phyloP scores from a whole-genome alignment of 1,140 invertebrate species.

The Drosophila sturtevanti region DNA sequence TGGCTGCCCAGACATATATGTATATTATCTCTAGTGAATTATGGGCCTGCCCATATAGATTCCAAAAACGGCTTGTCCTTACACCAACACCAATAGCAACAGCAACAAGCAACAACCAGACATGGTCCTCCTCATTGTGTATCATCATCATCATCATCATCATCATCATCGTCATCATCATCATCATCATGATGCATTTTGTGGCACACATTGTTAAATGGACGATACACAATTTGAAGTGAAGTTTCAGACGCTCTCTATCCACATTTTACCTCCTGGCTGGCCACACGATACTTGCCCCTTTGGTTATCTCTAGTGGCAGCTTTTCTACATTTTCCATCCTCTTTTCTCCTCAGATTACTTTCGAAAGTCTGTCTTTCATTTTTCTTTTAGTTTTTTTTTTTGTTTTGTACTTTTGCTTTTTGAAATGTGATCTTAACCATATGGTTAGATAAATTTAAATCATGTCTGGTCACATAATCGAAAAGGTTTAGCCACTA shows the following conservation, averaged over 20 bases:
- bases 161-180: slow-evolving; percentile 6
- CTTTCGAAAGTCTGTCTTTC: slow-evolving; percentile 12
- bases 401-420: slow-evolving; percentile 10
- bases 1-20: slow-evolving; percentile 54
- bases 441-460: slow-evolving; percentile 26
- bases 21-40: slow-evolving; percentile 80
- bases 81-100: slow-evolving; percentile 35
- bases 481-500: slow-evolving; percentile 61
- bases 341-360: slow-evolving; percentile 23
- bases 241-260: slow-evolving; percentile 57
- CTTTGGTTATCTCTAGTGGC: slow-evolving; percentile 5
- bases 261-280: not conserved
- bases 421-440: slow-evolving; percentile 49
- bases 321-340: slow-evolving; percentile 18
- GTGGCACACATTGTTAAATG: slow-evolving; percentile 81
- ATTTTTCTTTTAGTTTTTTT: slow-evolving; percentile 38
- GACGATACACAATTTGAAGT: slow-evolving; percentile 60
- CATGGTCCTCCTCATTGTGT: slow-evolving; percentile 26
- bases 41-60: slow-evolving; percentile 74
- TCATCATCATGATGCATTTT: slow-evolving; percentile 66
- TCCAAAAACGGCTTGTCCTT: slow-evolving; percentile 77
- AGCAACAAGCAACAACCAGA: not conserved
- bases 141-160: slow-evolving; percentile 1
- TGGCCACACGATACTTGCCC: not conserved
- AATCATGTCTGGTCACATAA: slow-evolving; percentile 47